These are phyloP conservation scores for Ahaetulla prasina DNA, from an alignment of 2,113 vertebrate genomes.

Conservation along the genomic window DNA sequence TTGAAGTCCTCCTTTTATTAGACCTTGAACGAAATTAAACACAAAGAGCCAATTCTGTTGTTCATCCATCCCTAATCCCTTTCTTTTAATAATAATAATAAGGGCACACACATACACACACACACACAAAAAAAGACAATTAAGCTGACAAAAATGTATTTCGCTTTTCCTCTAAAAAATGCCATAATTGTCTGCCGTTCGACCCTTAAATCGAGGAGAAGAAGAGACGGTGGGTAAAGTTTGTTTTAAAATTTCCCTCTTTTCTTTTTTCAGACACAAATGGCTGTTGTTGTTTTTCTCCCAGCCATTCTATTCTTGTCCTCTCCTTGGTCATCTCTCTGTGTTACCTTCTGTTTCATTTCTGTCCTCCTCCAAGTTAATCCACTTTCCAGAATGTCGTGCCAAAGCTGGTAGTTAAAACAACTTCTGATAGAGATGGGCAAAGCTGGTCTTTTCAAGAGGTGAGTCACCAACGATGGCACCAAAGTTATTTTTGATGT, in stretches of 20 bases:
- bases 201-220: constrained; percentile 25
- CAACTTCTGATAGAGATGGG: background rate
- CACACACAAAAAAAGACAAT: background rate
- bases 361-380: background rate
- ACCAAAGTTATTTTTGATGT: too few relatives aligned
- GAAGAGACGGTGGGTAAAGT: background rate
- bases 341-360: background rate
- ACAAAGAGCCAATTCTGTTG: constrained; percentile 11
- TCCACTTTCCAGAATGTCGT: background rate
- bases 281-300: background rate
- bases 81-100: constrained; percentile 19
- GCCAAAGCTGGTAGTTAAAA: background rate
- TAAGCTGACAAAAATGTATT: background rate
- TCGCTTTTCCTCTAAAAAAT: constrained; percentile 23
- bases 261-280: background rate
- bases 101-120: background rate
- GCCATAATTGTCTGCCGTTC: constrained; percentile 10
- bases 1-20: constrained; percentile 12
- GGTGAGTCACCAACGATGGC: background rate
- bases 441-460: background rate
- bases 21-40: constrained; percentile 23
- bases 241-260: background rate
- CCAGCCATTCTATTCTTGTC: background rate
- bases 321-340: background rate
- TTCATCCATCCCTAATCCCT: constrained; percentile 18